These are phyloP conservation scores for Seira sanloemensis DNA, from an alignment of 2,888 invertebrate genomes.

Conservation along the genomic window DNA sequence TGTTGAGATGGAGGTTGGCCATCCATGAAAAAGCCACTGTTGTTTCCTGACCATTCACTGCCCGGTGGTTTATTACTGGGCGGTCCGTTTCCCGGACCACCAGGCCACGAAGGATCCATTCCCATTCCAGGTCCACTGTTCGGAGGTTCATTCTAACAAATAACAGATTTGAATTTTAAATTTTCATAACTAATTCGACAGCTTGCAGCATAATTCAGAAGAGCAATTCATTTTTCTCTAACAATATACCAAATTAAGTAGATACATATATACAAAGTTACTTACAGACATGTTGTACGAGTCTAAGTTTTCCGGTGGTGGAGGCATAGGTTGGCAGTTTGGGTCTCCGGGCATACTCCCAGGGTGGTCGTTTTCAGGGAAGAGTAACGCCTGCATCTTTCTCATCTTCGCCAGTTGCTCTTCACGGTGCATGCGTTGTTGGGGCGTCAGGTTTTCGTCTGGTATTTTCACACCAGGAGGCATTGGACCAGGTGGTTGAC, in stretches of 20 bases:
- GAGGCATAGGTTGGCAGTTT: conserved; percentile 68
- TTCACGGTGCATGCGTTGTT: conserved; percentile 95
- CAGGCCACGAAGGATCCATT: conserved; percentile 71
- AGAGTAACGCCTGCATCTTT: conserved; percentile 91
- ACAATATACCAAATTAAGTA: too few relatives aligned
- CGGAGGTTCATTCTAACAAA: conserved; percentile 66
- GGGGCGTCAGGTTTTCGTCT: conserved; percentile 96
- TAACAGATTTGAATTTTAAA: too few relatives aligned
- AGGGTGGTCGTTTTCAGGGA: conserved; percentile 81
- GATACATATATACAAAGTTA: neutral
- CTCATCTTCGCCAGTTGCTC: conserved; percentile 92
- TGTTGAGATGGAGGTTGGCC: conserved; percentile 52
- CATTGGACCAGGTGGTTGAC: conserved; percentile 66
- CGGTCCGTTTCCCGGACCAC: conserved; percentile 69
- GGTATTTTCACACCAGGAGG: conserved; percentile 89
- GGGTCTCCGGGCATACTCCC: conserved; percentile 59
- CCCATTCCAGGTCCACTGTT: conserved; percentile 66
- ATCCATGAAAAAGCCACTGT: conserved; percentile 70
- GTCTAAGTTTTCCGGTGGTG: conserved; percentile 71
- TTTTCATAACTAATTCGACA: too few relatives aligned
- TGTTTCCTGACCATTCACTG: conserved; percentile 68
- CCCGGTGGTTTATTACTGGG: conserved; percentile 68
- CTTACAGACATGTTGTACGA: conserved; percentile 72
- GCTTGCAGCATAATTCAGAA: too few relatives aligned
- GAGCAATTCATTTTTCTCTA: too few relatives aligned